These are phyloP conservation scores for Allolobophora icterica DNA, from an alignment of 2,888 invertebrate genomes.

Conservation along the genomic window DNA sequence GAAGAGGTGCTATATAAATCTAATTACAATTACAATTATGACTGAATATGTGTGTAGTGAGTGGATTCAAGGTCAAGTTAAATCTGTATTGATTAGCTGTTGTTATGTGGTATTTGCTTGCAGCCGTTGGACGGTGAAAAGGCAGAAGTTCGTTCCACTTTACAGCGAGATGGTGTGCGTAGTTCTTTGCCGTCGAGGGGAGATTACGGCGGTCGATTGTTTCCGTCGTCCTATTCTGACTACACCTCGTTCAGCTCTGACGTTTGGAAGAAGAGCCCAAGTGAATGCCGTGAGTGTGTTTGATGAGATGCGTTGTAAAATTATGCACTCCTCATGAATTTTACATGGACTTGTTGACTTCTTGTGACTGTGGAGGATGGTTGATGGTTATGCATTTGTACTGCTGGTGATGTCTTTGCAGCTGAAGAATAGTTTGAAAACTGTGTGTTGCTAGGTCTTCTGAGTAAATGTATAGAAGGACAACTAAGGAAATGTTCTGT, in stretches of 20 bases:
- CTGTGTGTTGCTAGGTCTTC: no score
- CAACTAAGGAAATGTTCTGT: no score
- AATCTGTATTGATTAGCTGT: no score
- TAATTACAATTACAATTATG: no score
- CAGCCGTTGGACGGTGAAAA: not conserved
- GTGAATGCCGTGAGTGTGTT: not conserved
- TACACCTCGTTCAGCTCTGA: constrained; percentile 21
- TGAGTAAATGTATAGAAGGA: no score
- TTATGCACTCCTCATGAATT: not conserved
- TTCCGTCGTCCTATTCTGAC: constrained; percentile 9
- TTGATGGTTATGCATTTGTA: not conserved
- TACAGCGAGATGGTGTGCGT: not conserved
- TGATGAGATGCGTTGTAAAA: not conserved
- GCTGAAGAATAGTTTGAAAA: no score
- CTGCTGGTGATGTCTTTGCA: no score
- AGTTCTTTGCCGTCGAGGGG: not conserved
- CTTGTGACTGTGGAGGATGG: not conserved
- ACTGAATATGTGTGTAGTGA: no score
- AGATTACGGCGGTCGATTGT: not conserved
- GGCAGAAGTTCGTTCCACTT: not conserved
- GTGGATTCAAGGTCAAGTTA: no score
- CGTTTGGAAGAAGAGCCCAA: constrained; percentile 20
- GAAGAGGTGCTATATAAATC: no score
- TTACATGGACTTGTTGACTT: not conserved
- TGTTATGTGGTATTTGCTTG: not conserved